Base-by-base conservation (phyloP, 2,113 vertebrate species). In the Cariama cristata region DNA sequence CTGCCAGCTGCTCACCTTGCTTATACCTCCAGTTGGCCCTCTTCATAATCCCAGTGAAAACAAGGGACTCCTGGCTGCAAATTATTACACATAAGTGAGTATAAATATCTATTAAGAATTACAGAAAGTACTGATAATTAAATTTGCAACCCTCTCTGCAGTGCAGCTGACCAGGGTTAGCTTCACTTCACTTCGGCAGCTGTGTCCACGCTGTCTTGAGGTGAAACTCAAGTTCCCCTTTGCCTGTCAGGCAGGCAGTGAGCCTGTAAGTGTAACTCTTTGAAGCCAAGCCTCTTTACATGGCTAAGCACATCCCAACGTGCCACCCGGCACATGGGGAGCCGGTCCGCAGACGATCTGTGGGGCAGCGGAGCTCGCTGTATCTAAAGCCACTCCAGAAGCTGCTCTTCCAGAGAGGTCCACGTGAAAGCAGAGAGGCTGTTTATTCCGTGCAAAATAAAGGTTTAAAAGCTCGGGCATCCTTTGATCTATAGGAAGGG, bases 271-370 rank as follows among this genome's bases (percentile, higher is more conserved):
- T 0, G 0, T 71, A 79, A 63, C 60, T 63, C 91, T 91, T 96
- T 97, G 94, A 96, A 97, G 89, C 64, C 76, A 74, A 80, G 47
- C 64, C 60, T 87, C 64, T 96, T 94, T 66, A 53, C 80, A 12
- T 63, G 89, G 94, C 55, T 59, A 30, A 80, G 89, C 91, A 95
- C 0, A 16, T 95, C 86, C 64, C 64, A 67, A 12, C 80, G 11
- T 53, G 73, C 87, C 87, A 79, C 60, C 18, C 49, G 32, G 60
- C n/a, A 21, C 38, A 22, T 0, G 6, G 32, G 30, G 64, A 91
- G 11, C 44, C 1, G 9, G 73, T 56, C 56, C n/a, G 42, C 60
- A 33, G 53, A 13, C 40, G 26, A 2, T 80, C 64, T 79, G 56
- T 62, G 86, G 44, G 77, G 40, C 52, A 90, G 66, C 0, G 2